Evolutionary conservation across 2,113 vertebrate genomes (phyloP).

Genomic region (Anser cygnoides): DNA sequence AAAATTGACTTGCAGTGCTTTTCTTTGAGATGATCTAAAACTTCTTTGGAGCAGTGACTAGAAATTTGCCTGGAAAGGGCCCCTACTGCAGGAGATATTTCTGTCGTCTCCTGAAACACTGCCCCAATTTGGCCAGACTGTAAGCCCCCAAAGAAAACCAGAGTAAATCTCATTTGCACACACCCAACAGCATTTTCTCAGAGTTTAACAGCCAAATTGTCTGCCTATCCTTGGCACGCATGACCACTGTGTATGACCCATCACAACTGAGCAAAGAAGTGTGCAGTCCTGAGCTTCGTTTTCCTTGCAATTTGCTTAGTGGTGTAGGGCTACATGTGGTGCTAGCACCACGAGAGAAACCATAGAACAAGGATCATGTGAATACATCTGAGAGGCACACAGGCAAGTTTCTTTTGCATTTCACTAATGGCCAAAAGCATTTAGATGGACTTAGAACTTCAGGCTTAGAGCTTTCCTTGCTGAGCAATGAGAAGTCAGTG

Average conservation of each 20-base stretch:
- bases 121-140: background rate
- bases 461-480: background rate
- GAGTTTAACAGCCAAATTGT: background rate
- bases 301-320: background rate
- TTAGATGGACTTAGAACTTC: background rate
- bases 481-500: background rate
- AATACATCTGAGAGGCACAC: background rate
- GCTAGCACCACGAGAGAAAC: background rate
- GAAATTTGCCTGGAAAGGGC: conserved; percentile 45
- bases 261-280: accelerated
- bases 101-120: conserved; percentile 4
- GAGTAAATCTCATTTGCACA: background rate
- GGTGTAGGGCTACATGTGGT: background rate
- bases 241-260: background rate
- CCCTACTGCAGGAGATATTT: background rate
- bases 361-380: accelerated
- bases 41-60: conserved; percentile 14
- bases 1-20: conserved; percentile 19
- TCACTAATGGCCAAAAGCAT: background rate
- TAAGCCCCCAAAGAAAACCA: background rate
- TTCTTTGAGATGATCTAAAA: background rate
- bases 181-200: background rate
- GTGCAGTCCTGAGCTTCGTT: background rate
- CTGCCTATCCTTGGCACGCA: background rate
- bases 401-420: background rate